Percentiles rank a stretch among this genome's conserved stretches.
Evolutionary conservation across 1,140 invertebrate genomes (phyloP).

Genomic region (Cepaea nemoralis): DNA sequence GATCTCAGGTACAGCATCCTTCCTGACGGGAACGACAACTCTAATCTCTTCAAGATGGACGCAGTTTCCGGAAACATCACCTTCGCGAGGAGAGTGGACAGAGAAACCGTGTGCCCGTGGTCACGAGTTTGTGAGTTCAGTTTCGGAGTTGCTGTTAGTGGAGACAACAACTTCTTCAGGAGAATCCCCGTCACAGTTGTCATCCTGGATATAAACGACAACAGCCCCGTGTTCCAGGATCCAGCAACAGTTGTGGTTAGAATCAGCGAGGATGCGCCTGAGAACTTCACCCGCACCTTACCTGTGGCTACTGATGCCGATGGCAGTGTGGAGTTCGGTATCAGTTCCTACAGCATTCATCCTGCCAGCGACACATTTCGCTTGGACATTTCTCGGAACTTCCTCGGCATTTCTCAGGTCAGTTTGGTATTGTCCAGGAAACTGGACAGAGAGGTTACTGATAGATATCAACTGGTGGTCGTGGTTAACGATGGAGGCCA

Average conservation of each 20-base stretch:
- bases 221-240: constrained; percentile 84
- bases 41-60: constrained; percentile 58
- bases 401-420: constrained; percentile 42
- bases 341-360: constrained; percentile 50
- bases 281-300: constrained; percentile 79
- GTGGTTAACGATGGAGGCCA: constrained; percentile 91
- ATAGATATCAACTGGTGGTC: constrained; percentile 85
- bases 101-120: constrained; percentile 47
- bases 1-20: constrained; percentile 47
- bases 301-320: constrained; percentile 57
- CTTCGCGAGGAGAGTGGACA: constrained; percentile 42
- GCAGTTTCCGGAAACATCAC: constrained; percentile 39
- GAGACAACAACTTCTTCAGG: constrained; percentile 31
- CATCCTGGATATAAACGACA: constrained; percentile 88
- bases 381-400: constrained; percentile 39
- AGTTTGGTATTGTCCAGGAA: constrained; percentile 68
- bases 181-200: constrained; percentile 50
- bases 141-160: constrained; percentile 41
- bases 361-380: constrained; percentile 42
- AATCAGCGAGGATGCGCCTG: constrained; percentile 70
- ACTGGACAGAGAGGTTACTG: constrained; percentile 86
- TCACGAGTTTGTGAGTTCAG: constrained; percentile 48
- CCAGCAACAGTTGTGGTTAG: constrained; percentile 42
- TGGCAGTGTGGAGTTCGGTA: constrained; percentile 74
- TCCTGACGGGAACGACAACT: constrained; percentile 70